These are phyloP conservation scores for Cavia porcellus DNA, from an alignment of 2,113 vertebrate genomes.

Conservation along the genomic window DNA sequence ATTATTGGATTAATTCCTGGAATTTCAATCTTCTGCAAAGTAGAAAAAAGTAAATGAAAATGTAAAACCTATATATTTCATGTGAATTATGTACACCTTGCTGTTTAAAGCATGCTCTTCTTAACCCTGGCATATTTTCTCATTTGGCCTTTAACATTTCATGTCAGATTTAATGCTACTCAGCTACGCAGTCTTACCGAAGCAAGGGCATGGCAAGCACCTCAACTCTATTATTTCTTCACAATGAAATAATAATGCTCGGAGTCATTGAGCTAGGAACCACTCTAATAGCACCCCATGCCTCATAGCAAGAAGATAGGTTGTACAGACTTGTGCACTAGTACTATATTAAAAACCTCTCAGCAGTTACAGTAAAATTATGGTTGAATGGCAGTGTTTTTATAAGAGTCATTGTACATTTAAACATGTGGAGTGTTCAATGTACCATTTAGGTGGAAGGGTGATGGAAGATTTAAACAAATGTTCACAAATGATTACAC, in stretches of 20 bases:
- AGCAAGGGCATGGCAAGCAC: not conserved
- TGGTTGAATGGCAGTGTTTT: not conserved
- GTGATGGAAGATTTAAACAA: conserved; percentile 51
- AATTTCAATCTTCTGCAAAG: not conserved
- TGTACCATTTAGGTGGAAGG: conserved; percentile 47
- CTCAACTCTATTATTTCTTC: not conserved
- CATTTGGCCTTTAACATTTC: conserved; percentile 17
- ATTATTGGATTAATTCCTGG: not conserved
- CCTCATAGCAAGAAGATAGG: not conserved
- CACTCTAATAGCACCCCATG: not conserved
- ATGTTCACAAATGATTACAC: conserved; percentile 34
- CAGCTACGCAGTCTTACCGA: conserved; percentile 16
- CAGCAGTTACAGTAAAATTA: not conserved
- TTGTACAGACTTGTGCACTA: not conserved
- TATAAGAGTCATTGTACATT: conserved; percentile 22
- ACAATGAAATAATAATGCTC: not conserved
- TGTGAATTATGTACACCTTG: not conserved
- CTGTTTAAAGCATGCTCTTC: not conserved
- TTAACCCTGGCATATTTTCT: conserved; percentile 8
- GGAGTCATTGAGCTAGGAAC: not conserved
- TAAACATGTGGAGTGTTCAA: not conserved
- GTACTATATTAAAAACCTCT: not conserved
- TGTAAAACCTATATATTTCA: not conserved
- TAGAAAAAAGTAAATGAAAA: not conserved
- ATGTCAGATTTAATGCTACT: conserved; percentile 5